A percentile compares a stretch with the other conserved stretches of the same genome.
These are phyloP conservation scores for Lepus oiostolus DNA, from an alignment of 2,797 vertebrate species.

Conservation along the genomic window DNA sequence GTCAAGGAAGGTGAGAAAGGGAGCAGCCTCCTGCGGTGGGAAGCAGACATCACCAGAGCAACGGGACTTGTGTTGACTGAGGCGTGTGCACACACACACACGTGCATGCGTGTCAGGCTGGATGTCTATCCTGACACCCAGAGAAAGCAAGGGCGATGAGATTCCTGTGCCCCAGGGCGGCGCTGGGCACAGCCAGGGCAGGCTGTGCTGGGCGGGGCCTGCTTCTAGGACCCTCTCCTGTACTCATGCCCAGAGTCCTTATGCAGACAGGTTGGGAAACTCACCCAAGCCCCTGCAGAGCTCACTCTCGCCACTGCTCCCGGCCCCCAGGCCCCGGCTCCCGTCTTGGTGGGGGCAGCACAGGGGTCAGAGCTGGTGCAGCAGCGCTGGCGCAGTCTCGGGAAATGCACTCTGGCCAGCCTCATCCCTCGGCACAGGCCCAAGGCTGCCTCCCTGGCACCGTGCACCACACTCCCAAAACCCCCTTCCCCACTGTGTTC, in stretches of 20 bases:
- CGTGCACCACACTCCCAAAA: not conserved
- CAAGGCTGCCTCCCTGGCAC: no score
- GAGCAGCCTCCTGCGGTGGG: not conserved
- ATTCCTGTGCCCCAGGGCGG: no score
- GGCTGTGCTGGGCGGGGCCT: fast-evolving
- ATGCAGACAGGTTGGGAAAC: not conserved
- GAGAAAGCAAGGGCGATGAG: fast-evolving
- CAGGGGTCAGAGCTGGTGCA: not conserved
- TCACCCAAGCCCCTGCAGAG: not conserved
- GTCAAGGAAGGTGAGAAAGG: not conserved
- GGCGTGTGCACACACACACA: fast-evolving
- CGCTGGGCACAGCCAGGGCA: not conserved
- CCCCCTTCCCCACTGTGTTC: not conserved
- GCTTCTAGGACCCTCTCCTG: not conserved
- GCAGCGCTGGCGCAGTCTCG: not conserved
- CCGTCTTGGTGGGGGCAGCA: fast-evolving
- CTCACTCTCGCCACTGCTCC: fast-evolving
- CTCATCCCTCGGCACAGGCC: no score
- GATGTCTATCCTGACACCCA: not conserved
- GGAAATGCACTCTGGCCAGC: not conserved
- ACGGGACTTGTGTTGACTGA: fast-evolving
- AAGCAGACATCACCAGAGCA: not conserved
- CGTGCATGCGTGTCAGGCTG: fast-evolving
- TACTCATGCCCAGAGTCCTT: not conserved
- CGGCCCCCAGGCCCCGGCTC: fast-evolving